Percentiles rank a stretch among this genome's conserved stretches.
Evolutionary conservation across 2,113 vertebrate species (phyloP).

Genomic region (Perca fluviatilis): DNA sequence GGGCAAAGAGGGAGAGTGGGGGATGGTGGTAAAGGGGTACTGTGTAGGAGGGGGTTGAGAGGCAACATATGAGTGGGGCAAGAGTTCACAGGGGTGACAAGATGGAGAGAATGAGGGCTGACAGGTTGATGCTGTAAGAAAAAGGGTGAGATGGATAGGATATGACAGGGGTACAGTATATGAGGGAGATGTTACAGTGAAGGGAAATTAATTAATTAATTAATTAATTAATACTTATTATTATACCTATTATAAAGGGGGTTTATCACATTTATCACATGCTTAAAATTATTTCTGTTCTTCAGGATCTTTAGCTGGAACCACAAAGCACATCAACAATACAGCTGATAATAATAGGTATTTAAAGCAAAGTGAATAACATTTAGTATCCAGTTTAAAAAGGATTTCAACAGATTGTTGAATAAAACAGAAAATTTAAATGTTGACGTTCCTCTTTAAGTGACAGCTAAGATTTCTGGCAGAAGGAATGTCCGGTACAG

Average conservation of each 20-base stretch:
- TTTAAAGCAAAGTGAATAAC: background rate
- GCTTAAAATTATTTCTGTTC: background rate
- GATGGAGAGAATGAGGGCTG: conserved; percentile 57
- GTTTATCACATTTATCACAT: background rate
- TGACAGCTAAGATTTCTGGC: background rate
- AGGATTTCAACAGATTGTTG: background rate
- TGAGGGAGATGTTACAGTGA: background rate
- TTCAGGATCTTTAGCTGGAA: background rate
- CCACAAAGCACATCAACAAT: background rate
- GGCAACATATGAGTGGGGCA: conserved; percentile 78
- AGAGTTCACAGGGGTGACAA: conserved; percentile 73
- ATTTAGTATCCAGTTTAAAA: background rate
- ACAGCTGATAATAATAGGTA: background rate
- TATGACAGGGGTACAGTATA: conserved; percentile 1
- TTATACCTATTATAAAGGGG: too few relatives aligned
- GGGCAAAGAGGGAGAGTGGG: conserved; percentile 57
- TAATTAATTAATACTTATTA: background rate
- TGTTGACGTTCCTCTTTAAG: background rate
- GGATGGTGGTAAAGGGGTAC: conserved; percentile 60
- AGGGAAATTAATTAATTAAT: background rate
- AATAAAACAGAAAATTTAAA: background rate
- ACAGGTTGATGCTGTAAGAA: conserved; percentile 55
- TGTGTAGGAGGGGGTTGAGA: conserved; percentile 59
- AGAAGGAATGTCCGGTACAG: background rate
- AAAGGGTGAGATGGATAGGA: conserved; percentile 29